These are phyloP conservation scores for Oxystoma pomonae DNA, from an alignment of 2,888 invertebrate species.

Conservation along the genomic window DNA sequence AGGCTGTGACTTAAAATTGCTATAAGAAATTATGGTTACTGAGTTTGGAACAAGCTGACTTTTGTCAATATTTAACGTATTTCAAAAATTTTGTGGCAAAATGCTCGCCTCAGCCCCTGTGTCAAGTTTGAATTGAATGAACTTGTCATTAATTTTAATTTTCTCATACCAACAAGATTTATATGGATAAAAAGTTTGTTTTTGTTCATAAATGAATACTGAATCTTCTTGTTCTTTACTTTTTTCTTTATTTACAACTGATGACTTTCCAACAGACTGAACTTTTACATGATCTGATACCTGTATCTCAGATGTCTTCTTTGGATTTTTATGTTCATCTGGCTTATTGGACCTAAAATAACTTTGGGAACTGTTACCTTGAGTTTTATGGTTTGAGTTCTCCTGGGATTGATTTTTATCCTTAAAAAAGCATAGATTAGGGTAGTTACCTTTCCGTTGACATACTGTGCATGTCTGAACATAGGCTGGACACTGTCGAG, in stretches of 20 bases:
- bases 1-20: slow-evolving; percentile 20
- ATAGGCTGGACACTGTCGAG: not conserved
- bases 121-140: not conserved
- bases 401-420: too few relatives aligned
- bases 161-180: not conserved
- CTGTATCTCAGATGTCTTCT: too few relatives aligned
- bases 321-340: not conserved
- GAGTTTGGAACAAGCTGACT: too few relatives aligned
- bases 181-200: not conserved
- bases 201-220: not conserved
- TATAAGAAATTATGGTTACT: slow-evolving; percentile 16
- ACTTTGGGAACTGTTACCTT: too few relatives aligned
- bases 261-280: too few relatives aligned
- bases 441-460: not conserved
- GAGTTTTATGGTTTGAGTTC: too few relatives aligned
- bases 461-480: not conserved
- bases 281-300: too few relatives aligned
- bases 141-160: not conserved
- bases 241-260: too few relatives aligned
- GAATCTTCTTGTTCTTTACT: too few relatives aligned
- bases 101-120: not conserved
- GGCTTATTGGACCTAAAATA: not conserved
- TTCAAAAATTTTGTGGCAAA: not conserved
- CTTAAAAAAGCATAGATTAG: too few relatives aligned
- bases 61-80: too few relatives aligned